Percentiles rank a stretch among this genome's conserved stretches.
These are phyloP conservation scores for Eurypyga helias DNA, from an alignment of 2,113 vertebrate species.

Conservation along the genomic window DNA sequence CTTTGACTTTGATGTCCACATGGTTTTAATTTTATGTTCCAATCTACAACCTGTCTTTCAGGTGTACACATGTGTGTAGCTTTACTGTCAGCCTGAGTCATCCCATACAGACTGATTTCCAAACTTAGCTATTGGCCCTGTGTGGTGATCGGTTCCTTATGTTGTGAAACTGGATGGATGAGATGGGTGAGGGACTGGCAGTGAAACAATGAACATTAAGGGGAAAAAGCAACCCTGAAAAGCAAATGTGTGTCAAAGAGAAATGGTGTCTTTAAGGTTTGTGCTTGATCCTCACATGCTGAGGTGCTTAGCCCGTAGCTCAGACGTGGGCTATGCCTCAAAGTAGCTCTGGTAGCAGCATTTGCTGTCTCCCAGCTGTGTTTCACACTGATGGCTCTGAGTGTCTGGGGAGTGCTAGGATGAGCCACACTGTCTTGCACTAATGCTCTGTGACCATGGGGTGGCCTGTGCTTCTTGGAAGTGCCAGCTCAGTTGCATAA, in stretches of 20 bases:
- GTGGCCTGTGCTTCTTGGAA: not conserved
- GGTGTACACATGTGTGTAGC: not conserved
- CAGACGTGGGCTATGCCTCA: fast-evolving
- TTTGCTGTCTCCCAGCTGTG: not conserved
- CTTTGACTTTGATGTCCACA: not conserved
- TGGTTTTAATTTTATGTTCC: not conserved
- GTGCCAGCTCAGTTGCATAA: not conserved
- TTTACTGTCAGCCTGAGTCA: not conserved
- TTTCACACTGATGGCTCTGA: not conserved
- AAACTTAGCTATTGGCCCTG: not conserved
- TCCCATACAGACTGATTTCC: not conserved
- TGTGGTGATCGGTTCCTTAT: fast-evolving
- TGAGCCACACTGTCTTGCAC: not conserved
- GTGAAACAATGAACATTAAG: not conserved
- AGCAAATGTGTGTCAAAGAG: not conserved
- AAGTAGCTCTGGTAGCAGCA: not conserved
- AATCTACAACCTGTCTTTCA: not conserved
- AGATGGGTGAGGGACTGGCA: not conserved
- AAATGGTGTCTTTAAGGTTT: not conserved
- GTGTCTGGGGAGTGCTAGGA: not conserved
- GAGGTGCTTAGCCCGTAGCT: not conserved
- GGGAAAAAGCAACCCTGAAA: not conserved
- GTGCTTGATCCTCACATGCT: not conserved
- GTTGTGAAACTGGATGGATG: not conserved
- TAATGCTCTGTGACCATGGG: not conserved